These are phyloP conservation scores for Morinoia aosen DNA, from an alignment of 2,888 invertebrate genomes.

Conservation along the genomic window DNA sequence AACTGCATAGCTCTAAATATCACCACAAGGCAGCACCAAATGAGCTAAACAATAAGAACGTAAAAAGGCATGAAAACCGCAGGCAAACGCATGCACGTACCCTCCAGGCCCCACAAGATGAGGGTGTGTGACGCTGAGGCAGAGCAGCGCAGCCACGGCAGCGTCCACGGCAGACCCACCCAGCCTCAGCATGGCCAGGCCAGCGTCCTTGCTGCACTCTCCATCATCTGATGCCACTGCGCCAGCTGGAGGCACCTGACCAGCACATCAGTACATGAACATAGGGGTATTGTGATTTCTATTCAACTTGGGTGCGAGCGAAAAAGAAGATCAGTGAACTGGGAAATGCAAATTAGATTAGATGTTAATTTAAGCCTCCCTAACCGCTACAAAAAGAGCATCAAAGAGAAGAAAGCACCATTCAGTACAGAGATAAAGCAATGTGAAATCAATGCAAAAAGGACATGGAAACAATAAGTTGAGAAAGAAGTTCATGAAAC, in stretches of 20 bases:
- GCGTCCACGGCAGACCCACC: conserved; percentile 86
- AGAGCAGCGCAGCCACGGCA: conserved; percentile 81
- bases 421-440: too few relatives aligned
- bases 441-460: too few relatives aligned
- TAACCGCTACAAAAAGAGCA: too few relatives aligned
- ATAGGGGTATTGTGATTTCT: background rate
- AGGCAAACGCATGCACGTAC: conserved; percentile 73
- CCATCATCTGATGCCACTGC: conserved; percentile 81
- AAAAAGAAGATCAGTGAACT: background rate
- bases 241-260: conserved; percentile 81
- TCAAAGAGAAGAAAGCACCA: too few relatives aligned
- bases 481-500: too few relatives aligned
- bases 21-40: background rate
- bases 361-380: too few relatives aligned
- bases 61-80: background rate
- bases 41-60: background rate
- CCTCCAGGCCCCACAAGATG: conserved; percentile 84
- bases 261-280: conserved; percentile 56
- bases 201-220: conserved; percentile 80
- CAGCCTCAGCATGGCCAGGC: conserved; percentile 78
- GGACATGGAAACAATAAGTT: too few relatives aligned
- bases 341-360: too few relatives aligned
- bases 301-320: background rate
- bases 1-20: background rate
- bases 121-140: conserved; percentile 81